Evolutionary conservation across 1,140 invertebrate genomes (phyloP).

Genomic region (Galleria mellonella): DNA sequence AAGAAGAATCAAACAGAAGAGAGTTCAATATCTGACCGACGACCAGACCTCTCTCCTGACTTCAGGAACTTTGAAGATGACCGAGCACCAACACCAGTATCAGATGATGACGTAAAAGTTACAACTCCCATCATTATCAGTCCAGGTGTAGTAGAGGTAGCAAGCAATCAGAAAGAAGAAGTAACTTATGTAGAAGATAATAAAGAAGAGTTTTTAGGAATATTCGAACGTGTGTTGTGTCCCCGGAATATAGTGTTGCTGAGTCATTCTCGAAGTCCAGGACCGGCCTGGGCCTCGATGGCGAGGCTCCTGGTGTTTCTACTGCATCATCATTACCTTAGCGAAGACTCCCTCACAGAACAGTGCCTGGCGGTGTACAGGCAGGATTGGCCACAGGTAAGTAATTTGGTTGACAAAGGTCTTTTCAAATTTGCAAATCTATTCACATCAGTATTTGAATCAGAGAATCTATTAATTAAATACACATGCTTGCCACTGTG

Average conservation of each 20-base stretch:
- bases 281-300: constrained; percentile 45
- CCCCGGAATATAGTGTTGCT: constrained; percentile 50
- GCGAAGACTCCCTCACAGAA: constrained; percentile 60
- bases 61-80: constrained; percentile 35
- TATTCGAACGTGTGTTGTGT: constrained; percentile 53
- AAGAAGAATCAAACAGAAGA: constrained; percentile 16
- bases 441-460: no score
- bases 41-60: constrained; percentile 22
- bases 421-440: no score
- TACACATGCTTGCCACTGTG: no score
- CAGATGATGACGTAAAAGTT: constrained; percentile 27
- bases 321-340: constrained; percentile 46
- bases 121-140: neutral
- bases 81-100: constrained; percentile 26
- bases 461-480: no score
- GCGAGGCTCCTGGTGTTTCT: constrained; percentile 46
- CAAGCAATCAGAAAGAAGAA: no score
- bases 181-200: constrained; percentile 4
- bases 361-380: constrained; percentile 65
- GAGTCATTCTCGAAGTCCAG: constrained; percentile 15
- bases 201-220: constrained; percentile 22
- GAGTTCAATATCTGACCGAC: constrained; percentile 14
- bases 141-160: no score
- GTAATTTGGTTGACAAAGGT: no score
- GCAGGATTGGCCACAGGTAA: constrained; percentile 68